phyloP scores from a whole-genome alignment of 2,888 invertebrate genomes.

The Tetragnatha montana region DNA sequence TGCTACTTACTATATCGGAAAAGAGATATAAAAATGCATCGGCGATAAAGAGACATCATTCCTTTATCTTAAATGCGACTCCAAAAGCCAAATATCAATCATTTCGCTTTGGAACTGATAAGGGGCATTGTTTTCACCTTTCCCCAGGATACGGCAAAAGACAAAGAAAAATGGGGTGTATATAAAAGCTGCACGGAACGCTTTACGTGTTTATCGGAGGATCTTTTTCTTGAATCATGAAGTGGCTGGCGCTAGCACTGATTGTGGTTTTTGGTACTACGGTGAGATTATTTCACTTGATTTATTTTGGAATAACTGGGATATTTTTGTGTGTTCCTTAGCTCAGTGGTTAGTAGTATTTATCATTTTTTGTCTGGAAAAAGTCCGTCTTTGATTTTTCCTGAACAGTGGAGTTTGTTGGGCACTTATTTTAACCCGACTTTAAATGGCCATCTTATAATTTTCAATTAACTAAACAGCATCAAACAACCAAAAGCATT shows the following conservation, averaged over 20 bases:
- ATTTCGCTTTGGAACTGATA: background rate
- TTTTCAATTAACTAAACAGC: no score
- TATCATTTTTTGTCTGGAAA: no score
- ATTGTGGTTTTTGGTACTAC: background rate
- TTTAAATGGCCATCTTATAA: no score
- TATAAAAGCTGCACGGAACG: background rate
- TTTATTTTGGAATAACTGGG: no score
- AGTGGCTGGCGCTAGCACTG: constrained; percentile 15
- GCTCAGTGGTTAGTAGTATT: no score
- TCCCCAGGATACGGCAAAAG: background rate
- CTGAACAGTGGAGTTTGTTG: no score
- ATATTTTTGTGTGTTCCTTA: no score
- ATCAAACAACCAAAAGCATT: no score
- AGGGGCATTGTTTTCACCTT: background rate
- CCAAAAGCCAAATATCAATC: background rate
- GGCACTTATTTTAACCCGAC: no score
- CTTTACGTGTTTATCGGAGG: background rate
- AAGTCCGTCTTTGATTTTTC: no score
- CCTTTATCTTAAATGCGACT: constrained; percentile 4
- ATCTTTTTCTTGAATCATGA: constrained; percentile 7
- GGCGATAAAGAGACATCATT: background rate
- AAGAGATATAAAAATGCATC: no score
- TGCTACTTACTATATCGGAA: no score
- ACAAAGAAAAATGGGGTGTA: background rate
- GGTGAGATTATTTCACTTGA: constrained; percentile 5